These are phyloP conservation scores for Syngnathoides biaculeatus DNA, from an alignment of 2,113 vertebrate genomes.

Conservation along the genomic window DNA sequence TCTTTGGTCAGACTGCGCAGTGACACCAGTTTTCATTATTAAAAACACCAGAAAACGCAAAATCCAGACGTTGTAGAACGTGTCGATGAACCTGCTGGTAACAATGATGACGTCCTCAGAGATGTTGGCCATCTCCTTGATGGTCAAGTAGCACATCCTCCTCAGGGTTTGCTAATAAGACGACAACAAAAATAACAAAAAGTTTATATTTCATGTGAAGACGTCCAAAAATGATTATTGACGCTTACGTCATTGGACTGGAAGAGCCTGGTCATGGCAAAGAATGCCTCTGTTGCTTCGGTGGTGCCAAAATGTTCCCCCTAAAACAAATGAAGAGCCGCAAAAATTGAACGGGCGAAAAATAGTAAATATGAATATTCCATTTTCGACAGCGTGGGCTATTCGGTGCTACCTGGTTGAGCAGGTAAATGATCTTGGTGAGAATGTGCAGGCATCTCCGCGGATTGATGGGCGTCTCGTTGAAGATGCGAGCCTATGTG, in stretches of 20 bases:
- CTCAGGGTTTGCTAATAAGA: slow-evolving; percentile 87
- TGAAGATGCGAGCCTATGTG: slow-evolving; percentile 89
- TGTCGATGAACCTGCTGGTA: slow-evolving; percentile 83
- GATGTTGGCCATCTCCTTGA: slow-evolving; percentile 99
- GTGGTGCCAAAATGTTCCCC: slow-evolving; percentile 95
- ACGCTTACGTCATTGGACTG: slow-evolving; percentile 92
- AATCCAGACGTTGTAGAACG: neutral
- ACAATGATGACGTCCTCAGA: slow-evolving; percentile 99
- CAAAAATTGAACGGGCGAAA: too few species aligned
- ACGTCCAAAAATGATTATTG: neutral
- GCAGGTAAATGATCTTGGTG: slow-evolving; percentile 95
- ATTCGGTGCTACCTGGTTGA: slow-evolving; percentile 84
- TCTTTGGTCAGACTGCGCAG: slow-evolving; percentile 89
- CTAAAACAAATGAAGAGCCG: slow-evolving; percentile 55
- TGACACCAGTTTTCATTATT: neutral
- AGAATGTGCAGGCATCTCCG: slow-evolving; percentile 96
- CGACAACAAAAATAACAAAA: neutral
- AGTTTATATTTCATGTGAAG: neutral
- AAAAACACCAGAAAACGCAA: neutral
- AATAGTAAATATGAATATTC: too few species aligned
- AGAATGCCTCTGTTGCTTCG: slow-evolving; percentile 96
- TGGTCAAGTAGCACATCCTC: slow-evolving; percentile 97
- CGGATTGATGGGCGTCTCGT: slow-evolving; percentile 96
- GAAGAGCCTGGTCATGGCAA: slow-evolving; percentile 97
- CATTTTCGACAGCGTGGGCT: neutral